Evolutionary conservation across 2,888 invertebrate species (phyloP).

Genomic region (Caenorhabditis sp.): DNA sequence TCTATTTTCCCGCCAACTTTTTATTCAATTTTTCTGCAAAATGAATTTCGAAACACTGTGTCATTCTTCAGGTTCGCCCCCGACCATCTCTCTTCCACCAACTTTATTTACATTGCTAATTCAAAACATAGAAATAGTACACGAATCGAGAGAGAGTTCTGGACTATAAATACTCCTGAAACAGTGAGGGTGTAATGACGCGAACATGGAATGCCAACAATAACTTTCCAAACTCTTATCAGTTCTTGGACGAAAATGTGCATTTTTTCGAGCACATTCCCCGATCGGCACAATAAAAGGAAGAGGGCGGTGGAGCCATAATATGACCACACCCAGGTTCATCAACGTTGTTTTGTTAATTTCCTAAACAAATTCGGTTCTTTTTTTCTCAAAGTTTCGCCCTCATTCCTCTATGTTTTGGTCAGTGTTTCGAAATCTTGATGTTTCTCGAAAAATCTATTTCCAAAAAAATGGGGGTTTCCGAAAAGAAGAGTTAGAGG

Average conservation of each 20-base stretch:
- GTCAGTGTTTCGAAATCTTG: constrained; percentile 22
- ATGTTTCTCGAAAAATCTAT: constrained; percentile 34
- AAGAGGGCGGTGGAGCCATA: constrained; percentile 10
- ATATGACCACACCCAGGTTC: constrained; percentile 31
- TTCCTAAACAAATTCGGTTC: constrained; percentile 5
- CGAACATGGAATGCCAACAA: constrained; percentile 34
- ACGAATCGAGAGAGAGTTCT: not conserved
- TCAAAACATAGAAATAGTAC: constrained; percentile 21
- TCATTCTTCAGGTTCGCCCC: not conserved
- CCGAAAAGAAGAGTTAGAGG: not conserved
- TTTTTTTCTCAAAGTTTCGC: not conserved
- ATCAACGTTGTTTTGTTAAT: constrained; percentile 31
- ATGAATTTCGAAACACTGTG: constrained; percentile 22
- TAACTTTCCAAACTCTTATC: constrained; percentile 19
- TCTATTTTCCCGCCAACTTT: constrained; percentile 6
- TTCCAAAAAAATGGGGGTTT: not conserved
- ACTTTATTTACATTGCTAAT: constrained; percentile 60
- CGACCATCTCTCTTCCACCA: not conserved
- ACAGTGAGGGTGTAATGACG: not conserved
- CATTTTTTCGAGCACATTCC: constrained; percentile 32
- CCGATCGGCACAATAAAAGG: constrained; percentile 18
- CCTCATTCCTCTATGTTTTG: not conserved
- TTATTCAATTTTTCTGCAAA: constrained; percentile 26
- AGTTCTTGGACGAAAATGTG: not conserved
- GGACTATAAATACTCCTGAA: constrained; percentile 11